phyloP scores from a whole-genome alignment of 2,113 vertebrate genomes.

The Protobothrops mucrosquamatus region DNA sequence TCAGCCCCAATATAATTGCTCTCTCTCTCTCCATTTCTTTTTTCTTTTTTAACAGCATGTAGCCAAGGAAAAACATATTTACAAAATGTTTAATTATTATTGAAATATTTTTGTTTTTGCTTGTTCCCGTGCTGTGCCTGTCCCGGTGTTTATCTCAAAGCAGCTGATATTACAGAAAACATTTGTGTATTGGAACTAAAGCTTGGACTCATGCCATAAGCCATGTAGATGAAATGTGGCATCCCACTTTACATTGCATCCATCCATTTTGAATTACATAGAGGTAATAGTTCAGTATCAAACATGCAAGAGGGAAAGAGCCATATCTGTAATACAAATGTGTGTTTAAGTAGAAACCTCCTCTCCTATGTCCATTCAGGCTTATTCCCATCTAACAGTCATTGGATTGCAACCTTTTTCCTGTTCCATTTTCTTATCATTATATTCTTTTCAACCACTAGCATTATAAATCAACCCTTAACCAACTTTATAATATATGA shows the following conservation, averaged over 20 bases:
- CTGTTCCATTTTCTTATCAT: neutral
- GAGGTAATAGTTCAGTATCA: neutral
- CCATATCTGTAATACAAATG: neutral
- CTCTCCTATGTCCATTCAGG: neutral
- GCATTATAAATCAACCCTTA: neutral
- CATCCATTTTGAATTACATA: neutral
- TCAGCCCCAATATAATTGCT: constrained; percentile 14
- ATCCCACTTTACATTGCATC: neutral
- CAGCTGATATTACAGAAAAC: constrained; percentile 1
- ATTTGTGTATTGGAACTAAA: neutral
- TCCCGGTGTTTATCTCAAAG: neutral
- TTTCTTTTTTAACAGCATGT: neutral
- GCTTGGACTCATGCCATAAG: neutral
- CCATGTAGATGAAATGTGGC: neutral
- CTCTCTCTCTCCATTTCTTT: neutral
- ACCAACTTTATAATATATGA: neutral
- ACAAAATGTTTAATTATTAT: constrained; percentile 1
- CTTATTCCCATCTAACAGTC: neutral
- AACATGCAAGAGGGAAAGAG: neutral
- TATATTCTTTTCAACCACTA: neutral
- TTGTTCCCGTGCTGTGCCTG: neutral
- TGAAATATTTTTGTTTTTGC: constrained; percentile 5
- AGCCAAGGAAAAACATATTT: constrained; percentile 19
- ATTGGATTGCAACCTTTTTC: neutral
- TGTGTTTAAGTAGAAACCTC: neutral